phyloP scores from a whole-genome alignment of 1,140 invertebrate species.

The Gryllus bimaculatus region DNA sequence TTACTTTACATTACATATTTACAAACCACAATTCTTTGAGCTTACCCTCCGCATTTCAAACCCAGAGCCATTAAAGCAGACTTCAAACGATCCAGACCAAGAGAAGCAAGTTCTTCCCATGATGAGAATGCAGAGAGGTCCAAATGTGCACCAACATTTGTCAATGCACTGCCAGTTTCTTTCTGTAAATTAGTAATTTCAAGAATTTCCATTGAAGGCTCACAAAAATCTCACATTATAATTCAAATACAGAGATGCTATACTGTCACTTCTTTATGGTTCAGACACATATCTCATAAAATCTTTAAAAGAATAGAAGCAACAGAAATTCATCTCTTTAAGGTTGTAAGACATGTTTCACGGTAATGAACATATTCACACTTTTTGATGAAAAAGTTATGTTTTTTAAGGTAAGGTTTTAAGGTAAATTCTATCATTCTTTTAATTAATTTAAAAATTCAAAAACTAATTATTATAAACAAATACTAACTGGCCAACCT shows the following conservation, averaged over 20 bases:
- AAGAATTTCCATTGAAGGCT: background rate
- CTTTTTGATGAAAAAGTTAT: no score
- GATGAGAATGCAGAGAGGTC: slow-evolving; percentile 94
- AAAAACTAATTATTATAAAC: background rate
- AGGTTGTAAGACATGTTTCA: no score
- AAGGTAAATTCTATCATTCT: no score
- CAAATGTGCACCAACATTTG: slow-evolving; percentile 87
- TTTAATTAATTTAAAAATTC: background rate
- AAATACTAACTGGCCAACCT: slow-evolving; percentile 75
- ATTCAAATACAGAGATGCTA: background rate
- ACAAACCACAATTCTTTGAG: background rate
- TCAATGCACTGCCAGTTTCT: slow-evolving; percentile 86
- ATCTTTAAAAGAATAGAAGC: no score
- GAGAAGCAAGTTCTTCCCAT: slow-evolving; percentile 93
- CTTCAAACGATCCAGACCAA: slow-evolving; percentile 94
- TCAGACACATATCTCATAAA: no score
- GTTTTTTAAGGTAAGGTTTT: no score
- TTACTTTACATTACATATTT: no score
- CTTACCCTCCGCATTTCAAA: slow-evolving; percentile 91
- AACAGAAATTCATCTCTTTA: no score
- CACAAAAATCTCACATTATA: background rate
- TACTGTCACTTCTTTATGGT: no score
- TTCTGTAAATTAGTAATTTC: slow-evolving; percentile 51
- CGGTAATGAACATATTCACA: no score
- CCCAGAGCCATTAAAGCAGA: slow-evolving; percentile 95